phyloP scores from a whole-genome alignment of 2,888 invertebrate species.

The Drosophila melanocephala region DNA sequence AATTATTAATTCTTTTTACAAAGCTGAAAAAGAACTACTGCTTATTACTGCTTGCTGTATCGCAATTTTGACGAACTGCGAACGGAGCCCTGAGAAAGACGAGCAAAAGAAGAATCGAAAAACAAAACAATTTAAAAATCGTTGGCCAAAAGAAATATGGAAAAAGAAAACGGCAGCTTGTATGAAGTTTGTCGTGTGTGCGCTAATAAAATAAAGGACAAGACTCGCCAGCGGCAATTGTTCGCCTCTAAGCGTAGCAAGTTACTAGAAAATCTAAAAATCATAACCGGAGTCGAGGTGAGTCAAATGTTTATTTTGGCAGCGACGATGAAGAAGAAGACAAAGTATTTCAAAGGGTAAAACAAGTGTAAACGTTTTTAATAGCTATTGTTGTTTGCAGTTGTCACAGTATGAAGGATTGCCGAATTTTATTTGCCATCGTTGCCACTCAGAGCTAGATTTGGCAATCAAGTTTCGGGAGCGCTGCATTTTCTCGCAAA shows the following conservation, averaged over 20 bases:
- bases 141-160: conserved; percentile 17
- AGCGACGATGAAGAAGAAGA: too few species aligned
- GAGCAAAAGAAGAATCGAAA: background rate
- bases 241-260: conserved; percentile 57
- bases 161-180: conserved; percentile 22
- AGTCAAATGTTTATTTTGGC: background rate
- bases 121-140: background rate
- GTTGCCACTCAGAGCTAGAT: conserved; percentile 64
- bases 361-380: background rate
- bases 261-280: conserved; percentile 39
- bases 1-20: background rate
- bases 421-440: conserved; percentile 60
- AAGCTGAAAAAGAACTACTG: background rate
- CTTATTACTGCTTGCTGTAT: background rate
- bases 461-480: conserved; percentile 70
- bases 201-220: conserved; percentile 70
- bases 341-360: background rate
- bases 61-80: background rate
- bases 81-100: background rate
- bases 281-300: conserved; percentile 70
- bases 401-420: conserved; percentile 39
- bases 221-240: conserved; percentile 52
- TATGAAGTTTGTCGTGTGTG: conserved; percentile 59
- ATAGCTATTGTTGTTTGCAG: conserved; percentile 19
- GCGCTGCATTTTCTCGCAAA: conserved; percentile 70